Evolutionary conservation across 35 echinoderm and acorn worm genomes (phyloP).

Genomic region (Lytechinus variegatus): DNA sequence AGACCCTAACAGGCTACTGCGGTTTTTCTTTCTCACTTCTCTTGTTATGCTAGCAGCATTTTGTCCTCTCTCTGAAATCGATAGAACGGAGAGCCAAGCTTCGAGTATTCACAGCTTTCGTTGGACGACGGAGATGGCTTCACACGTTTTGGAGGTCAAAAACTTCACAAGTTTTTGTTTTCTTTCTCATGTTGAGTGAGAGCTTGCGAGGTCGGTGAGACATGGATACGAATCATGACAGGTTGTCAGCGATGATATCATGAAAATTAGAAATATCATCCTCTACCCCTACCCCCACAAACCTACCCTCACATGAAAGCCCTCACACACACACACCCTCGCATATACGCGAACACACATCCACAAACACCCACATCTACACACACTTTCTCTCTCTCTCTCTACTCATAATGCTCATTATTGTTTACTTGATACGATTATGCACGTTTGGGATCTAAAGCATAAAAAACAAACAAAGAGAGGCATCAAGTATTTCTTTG

Average conservation of each 20-base stretch:
- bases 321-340: too few species aligned
- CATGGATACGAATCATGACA: background rate
- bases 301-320: too few species aligned
- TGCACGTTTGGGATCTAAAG: too few species aligned
- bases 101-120: background rate
- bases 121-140: background rate
- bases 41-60: background rate
- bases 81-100: background rate
- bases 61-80: background rate
- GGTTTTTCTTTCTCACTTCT: constrained; percentile 18
- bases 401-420: too few species aligned
- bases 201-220: background rate
- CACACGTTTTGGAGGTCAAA: background rate
- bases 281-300: too few species aligned
- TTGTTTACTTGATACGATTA: too few species aligned
- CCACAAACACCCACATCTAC: too few species aligned
- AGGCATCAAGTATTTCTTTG: too few species aligned
- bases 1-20: background rate
- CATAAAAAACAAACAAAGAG: too few species aligned
- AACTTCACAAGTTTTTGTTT: constrained; percentile 6
- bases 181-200: background rate
- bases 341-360: too few species aligned
- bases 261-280: background rate
- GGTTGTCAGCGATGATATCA: background rate
- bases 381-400: too few species aligned